phyloP scores from a whole-genome alignment of 2,113 vertebrate genomes.

The Paradoxurus hermaphroditus region DNA sequence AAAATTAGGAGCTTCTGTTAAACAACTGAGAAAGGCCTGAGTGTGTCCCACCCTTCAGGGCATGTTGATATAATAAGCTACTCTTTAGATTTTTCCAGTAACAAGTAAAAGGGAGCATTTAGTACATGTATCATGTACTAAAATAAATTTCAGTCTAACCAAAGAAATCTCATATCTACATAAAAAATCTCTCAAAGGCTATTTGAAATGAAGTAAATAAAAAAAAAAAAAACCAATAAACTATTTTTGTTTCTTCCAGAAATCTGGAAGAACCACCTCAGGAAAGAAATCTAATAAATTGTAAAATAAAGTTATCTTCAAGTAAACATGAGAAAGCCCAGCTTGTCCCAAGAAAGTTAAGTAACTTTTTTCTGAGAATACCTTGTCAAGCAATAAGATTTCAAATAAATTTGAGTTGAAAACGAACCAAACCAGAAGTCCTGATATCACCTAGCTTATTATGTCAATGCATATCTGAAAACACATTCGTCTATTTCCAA shows the following conservation, averaged over 20 bases:
- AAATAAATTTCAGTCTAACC: slow-evolving; percentile 3
- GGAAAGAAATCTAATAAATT: background rate
- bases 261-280: background rate
- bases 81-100: background rate
- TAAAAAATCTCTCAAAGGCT: slow-evolving; percentile 11
- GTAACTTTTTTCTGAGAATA: slow-evolving; percentile 67
- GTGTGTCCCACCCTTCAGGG: background rate
- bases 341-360: slow-evolving; percentile 60
- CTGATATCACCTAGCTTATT: background rate
- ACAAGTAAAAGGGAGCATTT: background rate
- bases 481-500: background rate
- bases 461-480: background rate
- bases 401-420: slow-evolving; percentile 16
- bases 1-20: background rate
- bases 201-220: background rate
- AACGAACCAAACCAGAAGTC: background rate
- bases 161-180: background rate
- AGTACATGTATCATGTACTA: background rate
- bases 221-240: background rate
- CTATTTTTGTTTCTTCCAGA: background rate
- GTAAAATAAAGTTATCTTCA: background rate
- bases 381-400: slow-evolving; percentile 15
- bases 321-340: background rate
- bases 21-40: background rate
- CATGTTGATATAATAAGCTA: background rate